Percentiles rank a stretch among this genome's conserved stretches.
phyloP scores from a whole-genome alignment of 2,113 vertebrate species.

The Antigone vipio region DNA sequence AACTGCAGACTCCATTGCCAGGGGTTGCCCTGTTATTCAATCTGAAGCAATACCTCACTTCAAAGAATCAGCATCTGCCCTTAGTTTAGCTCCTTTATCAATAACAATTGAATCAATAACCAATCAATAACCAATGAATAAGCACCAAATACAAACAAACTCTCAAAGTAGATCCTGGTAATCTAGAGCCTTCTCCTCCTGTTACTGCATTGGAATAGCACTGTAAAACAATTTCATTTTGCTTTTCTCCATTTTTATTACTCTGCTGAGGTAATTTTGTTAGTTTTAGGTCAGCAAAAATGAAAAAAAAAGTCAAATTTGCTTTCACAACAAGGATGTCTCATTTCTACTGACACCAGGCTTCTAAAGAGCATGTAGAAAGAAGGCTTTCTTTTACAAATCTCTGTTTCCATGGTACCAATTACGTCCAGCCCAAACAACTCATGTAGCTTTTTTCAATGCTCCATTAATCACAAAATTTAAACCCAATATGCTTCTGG shows the following conservation, averaged over 20 bases:
- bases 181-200: not conserved
- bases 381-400: not conserved
- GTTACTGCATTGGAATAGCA: not conserved
- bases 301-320: not conserved
- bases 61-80: not conserved
- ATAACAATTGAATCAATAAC: not conserved
- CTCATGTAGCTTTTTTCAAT: not conserved
- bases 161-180: not conserved
- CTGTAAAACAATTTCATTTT: not conserved
- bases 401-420: not conserved
- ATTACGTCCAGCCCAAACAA: constrained; percentile 21
- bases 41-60: not conserved
- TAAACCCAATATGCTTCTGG: not conserved
- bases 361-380: not conserved
- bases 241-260: not conserved
- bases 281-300: not conserved
- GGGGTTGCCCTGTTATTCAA: not conserved
- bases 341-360: not conserved
- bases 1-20: not conserved
- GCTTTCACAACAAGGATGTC: not conserved
- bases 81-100: not conserved
- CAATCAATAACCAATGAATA: not conserved
- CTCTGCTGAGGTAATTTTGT: not conserved
- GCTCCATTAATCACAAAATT: not conserved
- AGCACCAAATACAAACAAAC: not conserved